Evolutionary conservation across 2,888 invertebrate species (phyloP).

Genomic region (Melanargia galathea): DNA sequence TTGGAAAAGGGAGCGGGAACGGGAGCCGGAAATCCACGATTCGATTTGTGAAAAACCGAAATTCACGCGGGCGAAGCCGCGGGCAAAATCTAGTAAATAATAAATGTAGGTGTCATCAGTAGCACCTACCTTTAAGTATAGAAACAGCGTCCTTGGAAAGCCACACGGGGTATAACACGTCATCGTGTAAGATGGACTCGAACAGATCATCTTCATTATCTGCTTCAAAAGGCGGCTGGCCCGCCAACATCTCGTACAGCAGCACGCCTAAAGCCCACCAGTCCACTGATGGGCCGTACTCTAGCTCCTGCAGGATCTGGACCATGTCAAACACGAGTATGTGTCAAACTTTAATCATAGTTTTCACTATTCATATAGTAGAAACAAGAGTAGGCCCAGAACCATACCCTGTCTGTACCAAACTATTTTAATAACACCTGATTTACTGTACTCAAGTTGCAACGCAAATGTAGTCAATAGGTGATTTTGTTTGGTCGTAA

Average conservation of each 20-base stretch:
- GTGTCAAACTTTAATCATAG: not conserved
- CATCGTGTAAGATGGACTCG: constrained; percentile 98
- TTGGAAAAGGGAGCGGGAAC: too few species aligned
- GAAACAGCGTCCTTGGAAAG: constrained; percentile 72
- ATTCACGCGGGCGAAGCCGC: too few species aligned
- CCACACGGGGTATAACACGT: constrained; percentile 99
- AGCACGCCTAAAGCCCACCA: constrained; percentile 99
- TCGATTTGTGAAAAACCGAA: too few species aligned
- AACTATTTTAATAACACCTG: not conserved
- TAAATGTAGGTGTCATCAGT: too few species aligned
- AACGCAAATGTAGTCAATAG: not conserved
- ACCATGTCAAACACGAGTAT: not conserved
- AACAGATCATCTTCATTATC: constrained; percentile 99
- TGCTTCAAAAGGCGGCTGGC: constrained; percentile 99
- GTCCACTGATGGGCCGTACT: constrained; percentile 94
- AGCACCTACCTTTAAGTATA: constrained; percentile 64
- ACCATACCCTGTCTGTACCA: not conserved
- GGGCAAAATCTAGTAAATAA: too few species aligned
- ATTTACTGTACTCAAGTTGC: too few species aligned
- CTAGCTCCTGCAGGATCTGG: constrained; percentile 93
- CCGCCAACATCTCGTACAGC: constrained; percentile 99
- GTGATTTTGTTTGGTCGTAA: not conserved
- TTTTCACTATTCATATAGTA: not conserved
- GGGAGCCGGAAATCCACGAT: too few species aligned
- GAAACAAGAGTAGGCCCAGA: not conserved